Base-by-base conservation (phyloP, 2,797 vertebrate genomes). In the Ctenopoma multispine region DNA sequence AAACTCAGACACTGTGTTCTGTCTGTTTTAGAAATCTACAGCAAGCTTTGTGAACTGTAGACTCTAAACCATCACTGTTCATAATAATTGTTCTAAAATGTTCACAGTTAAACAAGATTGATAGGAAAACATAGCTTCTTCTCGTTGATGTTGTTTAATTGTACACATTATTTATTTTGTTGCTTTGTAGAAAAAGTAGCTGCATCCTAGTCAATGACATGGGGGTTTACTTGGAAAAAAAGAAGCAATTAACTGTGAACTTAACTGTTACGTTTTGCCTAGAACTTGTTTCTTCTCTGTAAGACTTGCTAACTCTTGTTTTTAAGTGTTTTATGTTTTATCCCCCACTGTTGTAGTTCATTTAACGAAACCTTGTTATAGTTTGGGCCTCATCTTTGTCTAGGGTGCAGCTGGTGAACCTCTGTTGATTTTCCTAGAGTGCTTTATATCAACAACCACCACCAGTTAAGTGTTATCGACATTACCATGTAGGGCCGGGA, bases 401-500 rank as follows among this genome's bases (percentile, higher is more conserved):
- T 95, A 93, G 94, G 95, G 92, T 95, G 95, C 92, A 92, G 92
- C 91, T 87, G 54, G 66, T n/a, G 72, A 89, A 89, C 87, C 86
- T 90, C 70, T 94, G 92, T 92, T 95, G 95, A 93, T 94, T 95
- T 95, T 96, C 94, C 94, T 94, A 90, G 92, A 96, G 96, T 96
- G 96, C 96, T 96, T 94, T 95, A 90, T 72, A 85, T 87, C 81
- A 87, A 87, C 89, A 85, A 91, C 76, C 84, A 90, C 75, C 84
- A 90, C 87, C 79, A 86, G 75, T 82, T 63, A 92, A 90, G 93
- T 91, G 92, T 95, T 94, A 91, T 92, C 88, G 87, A 93, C 95
- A 93, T 96, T 93, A 95, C 95, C 94, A 94, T 95, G 95, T 94
- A 93, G 95, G 94, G 93, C 94, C 90, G 94, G 94, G 93, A 92